These are phyloP conservation scores for Pseudanteris insignis DNA, from an alignment of 2,888 invertebrate genomes.

Conservation along the genomic window DNA sequence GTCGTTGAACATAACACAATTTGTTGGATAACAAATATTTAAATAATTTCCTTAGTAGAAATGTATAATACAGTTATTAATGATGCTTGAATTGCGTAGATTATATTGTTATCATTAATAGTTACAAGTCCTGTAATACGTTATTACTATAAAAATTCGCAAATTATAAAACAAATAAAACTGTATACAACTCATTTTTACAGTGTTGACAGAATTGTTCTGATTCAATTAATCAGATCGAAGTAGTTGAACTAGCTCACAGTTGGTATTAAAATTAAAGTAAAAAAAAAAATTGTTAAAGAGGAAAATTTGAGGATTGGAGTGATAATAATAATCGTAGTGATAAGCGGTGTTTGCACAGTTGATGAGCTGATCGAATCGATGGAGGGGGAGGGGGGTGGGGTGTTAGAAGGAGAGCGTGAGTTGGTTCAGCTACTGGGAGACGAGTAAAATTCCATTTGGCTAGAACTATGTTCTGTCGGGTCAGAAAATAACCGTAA, in stretches of 20 bases:
- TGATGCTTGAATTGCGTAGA: constrained; percentile 16
- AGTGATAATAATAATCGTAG: too few relatives aligned
- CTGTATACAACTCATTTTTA: constrained; percentile 39
- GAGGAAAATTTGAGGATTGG: too few relatives aligned
- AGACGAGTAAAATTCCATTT: too few relatives aligned
- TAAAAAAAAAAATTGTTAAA: too few relatives aligned
- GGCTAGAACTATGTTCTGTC: constrained; percentile 68
- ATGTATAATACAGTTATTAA: not conserved
- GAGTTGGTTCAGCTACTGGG: too few relatives aligned
- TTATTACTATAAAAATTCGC: constrained; percentile 9
- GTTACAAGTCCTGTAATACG: constrained; percentile 21
- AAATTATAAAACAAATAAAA: not conserved
- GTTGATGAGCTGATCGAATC: too few relatives aligned
- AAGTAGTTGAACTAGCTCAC: constrained; percentile 1
- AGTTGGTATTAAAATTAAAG: too few relatives aligned
- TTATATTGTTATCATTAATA: constrained; percentile 17
- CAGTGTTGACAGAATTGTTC: constrained; percentile 31
- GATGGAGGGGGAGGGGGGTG: too few relatives aligned
- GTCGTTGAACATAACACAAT: too few relatives aligned
- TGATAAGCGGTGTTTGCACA: too few relatives aligned
- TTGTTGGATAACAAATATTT: too few relatives aligned
- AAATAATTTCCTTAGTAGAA: not conserved
- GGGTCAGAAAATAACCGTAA: constrained; percentile 86
- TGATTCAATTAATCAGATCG: constrained; percentile 22
- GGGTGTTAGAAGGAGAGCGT: too few relatives aligned